Percentiles rank a stretch among this genome's conserved stretches.
Evolutionary conservation across 2,113 vertebrate species (phyloP).

Genomic region (Agapornis roseicollis): DNA sequence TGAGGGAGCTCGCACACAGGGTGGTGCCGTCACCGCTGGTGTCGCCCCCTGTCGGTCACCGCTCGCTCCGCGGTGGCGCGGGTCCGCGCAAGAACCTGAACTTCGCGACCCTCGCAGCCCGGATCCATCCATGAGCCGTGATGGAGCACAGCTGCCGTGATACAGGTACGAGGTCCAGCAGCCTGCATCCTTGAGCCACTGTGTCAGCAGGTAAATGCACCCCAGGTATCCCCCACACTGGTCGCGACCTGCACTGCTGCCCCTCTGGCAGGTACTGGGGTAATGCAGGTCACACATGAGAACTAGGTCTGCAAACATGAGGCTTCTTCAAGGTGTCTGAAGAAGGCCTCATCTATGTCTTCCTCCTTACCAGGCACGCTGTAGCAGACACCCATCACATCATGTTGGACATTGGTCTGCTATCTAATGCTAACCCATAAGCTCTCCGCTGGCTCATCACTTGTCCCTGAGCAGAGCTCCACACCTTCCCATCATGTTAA

Average conservation of each 20-base stretch:
- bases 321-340: neutral
- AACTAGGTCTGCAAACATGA: neutral
- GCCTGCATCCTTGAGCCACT: neutral
- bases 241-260: neutral
- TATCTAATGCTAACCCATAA: neutral
- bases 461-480: neutral
- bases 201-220: neutral
- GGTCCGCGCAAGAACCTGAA: neutral
- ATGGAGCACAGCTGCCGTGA: neutral
- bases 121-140: too few relatives aligned
- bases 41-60: neutral
- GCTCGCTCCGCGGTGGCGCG: neutral
- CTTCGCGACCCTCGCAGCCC: neutral
- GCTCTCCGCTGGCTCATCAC: neutral
- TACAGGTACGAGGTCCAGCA: neutral
- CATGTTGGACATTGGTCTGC: neutral
- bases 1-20: neutral
- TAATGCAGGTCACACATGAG: neutral
- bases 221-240: neutral
- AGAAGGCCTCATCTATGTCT: neutral
- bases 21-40: neutral
- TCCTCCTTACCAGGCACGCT: neutral
- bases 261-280: neutral
- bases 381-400: neutral
- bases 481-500: neutral